Evolutionary conservation across 2,888 invertebrate genomes (phyloP).

Genomic region (Ptychoptera contaminata): DNA sequence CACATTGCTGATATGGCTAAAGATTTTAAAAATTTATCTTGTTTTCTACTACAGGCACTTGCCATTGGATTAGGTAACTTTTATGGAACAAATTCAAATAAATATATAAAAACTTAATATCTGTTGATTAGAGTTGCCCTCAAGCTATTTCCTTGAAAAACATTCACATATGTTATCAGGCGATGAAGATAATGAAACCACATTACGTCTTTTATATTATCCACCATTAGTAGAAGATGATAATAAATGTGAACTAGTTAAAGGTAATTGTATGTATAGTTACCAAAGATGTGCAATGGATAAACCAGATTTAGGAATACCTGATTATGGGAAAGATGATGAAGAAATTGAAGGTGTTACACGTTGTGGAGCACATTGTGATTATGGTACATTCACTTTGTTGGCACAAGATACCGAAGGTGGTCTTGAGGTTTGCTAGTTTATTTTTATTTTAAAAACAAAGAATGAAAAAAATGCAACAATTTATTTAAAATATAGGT

Average conservation of each 20-base stretch:
- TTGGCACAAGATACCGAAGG: conserved; percentile 60
- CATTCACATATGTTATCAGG: conserved; percentile 49
- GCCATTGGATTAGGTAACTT: conserved; percentile 39
- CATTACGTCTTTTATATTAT: conserved; percentile 55
- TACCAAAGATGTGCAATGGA: conserved; percentile 28
- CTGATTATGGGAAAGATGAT: conserved; percentile 15
- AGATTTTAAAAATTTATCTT: conserved; percentile 50
- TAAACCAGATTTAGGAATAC: conserved; percentile 22
- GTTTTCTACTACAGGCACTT: conserved; percentile 45
- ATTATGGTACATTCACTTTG: conserved; percentile 61
- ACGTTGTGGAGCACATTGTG: conserved; percentile 55
- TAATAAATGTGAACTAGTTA: conserved; percentile 34
- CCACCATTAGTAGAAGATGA: conserved; percentile 49
- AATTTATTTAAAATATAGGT: conserved; percentile 30
- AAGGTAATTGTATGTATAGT: conserved; percentile 29
- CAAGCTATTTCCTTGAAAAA: conserved; percentile 43
- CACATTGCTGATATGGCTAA: conserved; percentile 49
- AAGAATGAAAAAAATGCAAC: not conserved
- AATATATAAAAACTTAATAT: no score
- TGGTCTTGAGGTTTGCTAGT: conserved; percentile 36
- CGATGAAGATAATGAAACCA: conserved; percentile 45
- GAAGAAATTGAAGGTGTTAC: conserved; percentile 19
- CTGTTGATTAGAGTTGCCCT: conserved; percentile 35
- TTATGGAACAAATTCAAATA: not conserved
- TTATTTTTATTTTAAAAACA: not conserved